Base-by-base conservation (phyloP, 2,113 vertebrate species). In the Thamnophis sirtalis region DNA sequence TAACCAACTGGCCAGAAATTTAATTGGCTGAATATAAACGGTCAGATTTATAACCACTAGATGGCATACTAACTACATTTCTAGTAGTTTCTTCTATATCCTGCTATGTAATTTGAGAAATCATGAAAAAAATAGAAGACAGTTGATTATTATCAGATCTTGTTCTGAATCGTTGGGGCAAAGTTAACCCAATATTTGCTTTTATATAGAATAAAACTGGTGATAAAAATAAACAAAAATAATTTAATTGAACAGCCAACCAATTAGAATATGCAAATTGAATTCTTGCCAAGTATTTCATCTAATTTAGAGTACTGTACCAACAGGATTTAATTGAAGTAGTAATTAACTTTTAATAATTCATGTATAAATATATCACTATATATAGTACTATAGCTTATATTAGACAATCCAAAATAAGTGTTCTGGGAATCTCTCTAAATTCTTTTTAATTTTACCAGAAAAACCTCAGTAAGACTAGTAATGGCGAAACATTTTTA, bases 1-100 rank as follows among this genome's bases (percentile, higher is more conserved):
- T 43, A 43, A 80, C 33, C 19, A 43, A 38, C 33, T 22, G 17
- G 0, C 9, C 3, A 13, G 80, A 43, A 26, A 10, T 19, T 54
- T 5, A 24, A 56, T 3, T 21, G n/a, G 13, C 54, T 88, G 24
- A 84, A 92, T 84, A 22, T 43, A 48, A 92, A 21, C 3, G 4
- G 7, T 21, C n/a, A 53, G 19, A 48, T 90, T 53, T 63, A 21
- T 0, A 4, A 38, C 95, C 96, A 84, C 94, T 85, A 95, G 96
- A 90, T 94, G 95, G 95, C 95, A 89, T 0, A 19, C 22, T 0
- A 10, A 88, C 73, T 91, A 91, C 91, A 53, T 0, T n/a, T 54
- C 33, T n/a, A 0, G 49, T 21, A 4, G 9, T 3, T 51, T 13
- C 63, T 43, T 88, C 28, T 38, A 3, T n/a, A 73, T 73, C 38